Evolutionary conservation across 2,888 invertebrate genomes (phyloP).

Genomic region (Polymixis lichenea): DNA sequence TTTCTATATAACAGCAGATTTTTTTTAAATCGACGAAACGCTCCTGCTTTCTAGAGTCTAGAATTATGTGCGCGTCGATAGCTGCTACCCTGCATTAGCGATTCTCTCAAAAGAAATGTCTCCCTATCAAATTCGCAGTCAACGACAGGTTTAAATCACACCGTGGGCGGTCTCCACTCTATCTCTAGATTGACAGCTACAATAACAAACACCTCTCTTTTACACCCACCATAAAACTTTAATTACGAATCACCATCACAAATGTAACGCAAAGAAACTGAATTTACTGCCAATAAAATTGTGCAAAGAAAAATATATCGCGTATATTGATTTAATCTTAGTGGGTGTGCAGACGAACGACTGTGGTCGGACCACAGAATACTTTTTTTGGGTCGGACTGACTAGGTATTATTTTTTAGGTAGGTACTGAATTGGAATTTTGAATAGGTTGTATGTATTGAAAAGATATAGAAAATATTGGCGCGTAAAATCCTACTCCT

Average conservation of each 20-base stretch:
- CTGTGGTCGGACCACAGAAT: too few relatives aligned
- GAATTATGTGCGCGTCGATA: too few relatives aligned
- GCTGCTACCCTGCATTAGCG: background rate
- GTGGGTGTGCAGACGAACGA: slow-evolving; percentile 12
- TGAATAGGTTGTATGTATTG: too few relatives aligned
- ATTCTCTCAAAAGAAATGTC: slow-evolving; percentile 7
- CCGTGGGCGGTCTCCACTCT: slow-evolving; percentile 53
- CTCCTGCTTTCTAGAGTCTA: too few relatives aligned
- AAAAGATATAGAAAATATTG: too few relatives aligned
- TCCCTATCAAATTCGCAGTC: slow-evolving; percentile 5
- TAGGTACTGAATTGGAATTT: too few relatives aligned
- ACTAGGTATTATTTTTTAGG: background rate
- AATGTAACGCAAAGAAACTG: slow-evolving; percentile 55
- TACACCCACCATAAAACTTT: slow-evolving; percentile 57
- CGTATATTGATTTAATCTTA: slow-evolving; percentile 46
- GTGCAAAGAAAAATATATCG: slow-evolving; percentile 52
- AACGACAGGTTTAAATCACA: slow-evolving; percentile 35
- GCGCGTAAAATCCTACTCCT: too few relatives aligned
- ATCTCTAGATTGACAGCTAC: slow-evolving; percentile 55
- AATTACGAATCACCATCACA: slow-evolving; percentile 66
- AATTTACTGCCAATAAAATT: slow-evolving; percentile 62
- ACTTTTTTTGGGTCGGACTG: too few relatives aligned
- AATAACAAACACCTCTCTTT: slow-evolving; percentile 60
- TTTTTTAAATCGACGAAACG: too few relatives aligned
- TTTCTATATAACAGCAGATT: too few relatives aligned